Base-by-base conservation (phyloP, 2,113 vertebrate species). In the Epinephelus cyanopodus region DNA sequence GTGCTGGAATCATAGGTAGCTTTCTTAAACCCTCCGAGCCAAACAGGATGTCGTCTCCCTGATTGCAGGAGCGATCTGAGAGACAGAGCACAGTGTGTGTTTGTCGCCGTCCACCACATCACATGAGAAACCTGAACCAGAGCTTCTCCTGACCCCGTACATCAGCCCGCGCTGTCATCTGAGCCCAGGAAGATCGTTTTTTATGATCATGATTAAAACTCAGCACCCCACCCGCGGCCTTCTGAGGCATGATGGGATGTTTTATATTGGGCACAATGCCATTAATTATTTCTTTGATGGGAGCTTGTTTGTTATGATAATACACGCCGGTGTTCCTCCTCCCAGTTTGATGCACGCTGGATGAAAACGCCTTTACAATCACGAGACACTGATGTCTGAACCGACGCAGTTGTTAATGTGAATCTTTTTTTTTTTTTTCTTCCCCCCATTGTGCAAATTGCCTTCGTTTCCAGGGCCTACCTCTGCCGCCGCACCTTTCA, bases 211-310 rank as follows among this genome's bases (percentile, higher is more conserved):
- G 96, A 97, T 97, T 97, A 97, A 95, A 96, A 76, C 60, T 57
- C 77, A 11, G 7, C 60, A 21, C 17, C 64, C 69, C 94, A 92
- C 96, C 81, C 64, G 70, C 39, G 90, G 95, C 94, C 92, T 96
- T 96, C 95, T 96, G 95, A 96, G 95, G 96, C 96, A 95, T 93
- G 94, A 96, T 96, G 96, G 95, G 93, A 95, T 96, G 95, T 96
- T 97, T 97, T 96, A 96, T 96, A 97, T 96, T 95, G 95, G 96
- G 95, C 97, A 95, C 96, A 96, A 96, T 95, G 97, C 96, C 96
- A 95, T 97, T 97, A 97, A 97, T 97, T 94, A 95, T 95, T 96
- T 96, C 96, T 98, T 96, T 97, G 97, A 97, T 96, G 90, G 96
- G 95, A 95, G 95, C 94, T 96, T 97, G 97, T 97, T 98, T 97